Evolutionary conservation across 2,888 invertebrate species (phyloP), one percentile per base, ranked within the genome.

Genomic region (Drosophila nigricruria): DNA sequence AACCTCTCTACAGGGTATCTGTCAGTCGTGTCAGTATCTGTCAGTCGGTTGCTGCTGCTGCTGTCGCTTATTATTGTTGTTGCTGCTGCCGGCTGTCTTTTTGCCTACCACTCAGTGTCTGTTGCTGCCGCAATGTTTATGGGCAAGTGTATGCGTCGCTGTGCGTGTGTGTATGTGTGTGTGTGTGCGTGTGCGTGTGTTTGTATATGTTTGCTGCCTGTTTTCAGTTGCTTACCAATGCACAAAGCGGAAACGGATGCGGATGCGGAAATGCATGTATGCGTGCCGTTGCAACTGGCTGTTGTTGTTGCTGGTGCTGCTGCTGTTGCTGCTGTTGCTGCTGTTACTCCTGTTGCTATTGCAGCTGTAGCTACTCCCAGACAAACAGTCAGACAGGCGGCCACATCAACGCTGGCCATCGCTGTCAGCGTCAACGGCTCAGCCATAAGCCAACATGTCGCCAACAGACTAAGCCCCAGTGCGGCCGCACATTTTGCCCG

Each of bases 221-320:
- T 77, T 64, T 71, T 67, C 71, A 58, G 78, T 75, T 84, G 77
- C 89, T 88, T 78, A 58, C 78, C 67, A 84, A 88, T 89, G 86
- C 90, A 89, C 86, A 89, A 89, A 88, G 81, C 90, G 86, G 86
- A 86, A 86, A 73, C 85, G 89, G 82, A 88, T 76, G 70, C 86
- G 86, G 84, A 84, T 82, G 23, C 89, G 84, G 86, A 86, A 82
- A 88, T 86, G 85, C 86, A 86, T 88, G 88, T 75, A 79, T 86
- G 89, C 80, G 89, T 84, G 84, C 70, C 73, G 86, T 66, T 72
- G 79, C 68, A 81, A 70, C 75, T 57, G 63, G 67, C 65, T 71
- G 69, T 53, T 73, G 61, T 20, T 70, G 49, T 32, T 34, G 23
- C 20, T 63, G 61, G 27, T 58, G 70, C 50, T 69, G 63, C 54